A percentile compares a stretch with the other conserved stretches of the same genome.
Conservation (phyloP, 2,888 invertebrate genomes). For the Nudaria mundana region DNA sequence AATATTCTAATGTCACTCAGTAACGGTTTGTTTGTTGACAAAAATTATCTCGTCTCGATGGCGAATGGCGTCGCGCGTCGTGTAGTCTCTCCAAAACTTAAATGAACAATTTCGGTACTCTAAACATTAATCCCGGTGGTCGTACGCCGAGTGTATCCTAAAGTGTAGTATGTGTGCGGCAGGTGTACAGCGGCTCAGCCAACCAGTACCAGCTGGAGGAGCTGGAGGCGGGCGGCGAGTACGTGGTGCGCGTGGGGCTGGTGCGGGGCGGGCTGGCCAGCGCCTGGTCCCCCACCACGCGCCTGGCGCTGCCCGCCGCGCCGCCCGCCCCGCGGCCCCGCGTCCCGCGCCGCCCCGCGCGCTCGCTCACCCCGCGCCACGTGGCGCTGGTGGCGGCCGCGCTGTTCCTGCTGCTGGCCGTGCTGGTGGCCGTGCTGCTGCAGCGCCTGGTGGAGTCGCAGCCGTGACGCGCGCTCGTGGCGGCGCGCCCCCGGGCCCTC, state of each 20-base stretch:
- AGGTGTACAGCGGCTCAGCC: slow-evolving; percentile 86
- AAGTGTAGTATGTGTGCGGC: slow-evolving; percentile 14
- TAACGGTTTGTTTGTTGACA: no score
- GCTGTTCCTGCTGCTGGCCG: slow-evolving; percentile 82
- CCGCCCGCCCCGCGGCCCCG: slow-evolving; percentile 71
- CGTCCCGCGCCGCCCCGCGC: slow-evolving; percentile 82
- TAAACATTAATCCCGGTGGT: no score
- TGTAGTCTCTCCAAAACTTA: no score
- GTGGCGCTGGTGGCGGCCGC: slow-evolving; percentile 83
- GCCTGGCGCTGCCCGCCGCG: slow-evolving; percentile 66
- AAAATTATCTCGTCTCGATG: no score
- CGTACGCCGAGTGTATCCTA: no score
- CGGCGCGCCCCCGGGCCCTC: slow-evolving; percentile 62
- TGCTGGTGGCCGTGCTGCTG: slow-evolving; percentile 82
- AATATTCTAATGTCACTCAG: no score
- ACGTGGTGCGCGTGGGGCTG: slow-evolving; percentile 89
- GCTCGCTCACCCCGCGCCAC: slow-evolving; percentile 62
- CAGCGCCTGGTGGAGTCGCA: slow-evolving; percentile 77
- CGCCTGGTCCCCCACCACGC: slow-evolving; percentile 85
- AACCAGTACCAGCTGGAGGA: slow-evolving; percentile 83
- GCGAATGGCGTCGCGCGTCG: no score
- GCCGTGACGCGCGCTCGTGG: slow-evolving; percentile 70
- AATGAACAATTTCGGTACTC: no score
- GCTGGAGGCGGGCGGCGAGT: slow-evolving; percentile 88
- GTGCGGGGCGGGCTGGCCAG: slow-evolving; percentile 86